Evolutionary conservation across 2,888 invertebrate species (phyloP).

Genomic region (Drosophila kambysellisi): DNA sequence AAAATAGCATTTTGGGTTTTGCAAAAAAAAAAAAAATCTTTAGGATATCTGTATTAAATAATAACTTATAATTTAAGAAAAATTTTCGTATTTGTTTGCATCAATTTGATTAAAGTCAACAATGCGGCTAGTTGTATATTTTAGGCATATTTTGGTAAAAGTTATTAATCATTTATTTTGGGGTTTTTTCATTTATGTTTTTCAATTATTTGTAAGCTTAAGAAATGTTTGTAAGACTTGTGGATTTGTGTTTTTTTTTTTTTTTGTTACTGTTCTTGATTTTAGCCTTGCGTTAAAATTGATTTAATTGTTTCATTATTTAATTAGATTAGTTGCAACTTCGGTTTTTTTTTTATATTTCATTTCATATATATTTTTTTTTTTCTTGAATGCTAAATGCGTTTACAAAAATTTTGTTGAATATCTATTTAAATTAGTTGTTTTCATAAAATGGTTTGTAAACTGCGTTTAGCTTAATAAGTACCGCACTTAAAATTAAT

Average conservation of each 20-base stretch:
- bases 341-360: slow-evolving; percentile 13
- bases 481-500: slow-evolving; percentile 66
- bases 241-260: slow-evolving; percentile 3
- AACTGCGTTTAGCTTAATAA: slow-evolving; percentile 44
- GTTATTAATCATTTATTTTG: slow-evolving; percentile 19
- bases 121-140: slow-evolving; percentile 52
- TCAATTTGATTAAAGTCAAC: slow-evolving; percentile 44
- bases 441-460: slow-evolving; percentile 8
- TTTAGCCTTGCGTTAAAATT: slow-evolving; percentile 18
- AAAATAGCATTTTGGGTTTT: slow-evolving; percentile 60
- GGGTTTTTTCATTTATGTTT: slow-evolving; percentile 13
- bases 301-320: slow-evolving; percentile 17
- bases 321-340: slow-evolving; percentile 18
- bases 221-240: slow-evolving; percentile 43
- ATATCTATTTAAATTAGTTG: slow-evolving; percentile 13
- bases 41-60: slow-evolving; percentile 33
- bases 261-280: slow-evolving; percentile 11
- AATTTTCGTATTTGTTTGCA: slow-evolving; percentile 40
- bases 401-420: slow-evolving; percentile 20
- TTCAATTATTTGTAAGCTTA: slow-evolving; percentile 17
- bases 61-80: slow-evolving; percentile 51
- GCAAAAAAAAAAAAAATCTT: slow-evolving; percentile 34
- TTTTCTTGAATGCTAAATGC: slow-evolving; percentile 35
- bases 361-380: slow-evolving; percentile 17
- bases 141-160: slow-evolving; percentile 52